Conservation (phyloP, 2,797 vertebrate genomes). For the Gadopsis bispinosus region DNA sequence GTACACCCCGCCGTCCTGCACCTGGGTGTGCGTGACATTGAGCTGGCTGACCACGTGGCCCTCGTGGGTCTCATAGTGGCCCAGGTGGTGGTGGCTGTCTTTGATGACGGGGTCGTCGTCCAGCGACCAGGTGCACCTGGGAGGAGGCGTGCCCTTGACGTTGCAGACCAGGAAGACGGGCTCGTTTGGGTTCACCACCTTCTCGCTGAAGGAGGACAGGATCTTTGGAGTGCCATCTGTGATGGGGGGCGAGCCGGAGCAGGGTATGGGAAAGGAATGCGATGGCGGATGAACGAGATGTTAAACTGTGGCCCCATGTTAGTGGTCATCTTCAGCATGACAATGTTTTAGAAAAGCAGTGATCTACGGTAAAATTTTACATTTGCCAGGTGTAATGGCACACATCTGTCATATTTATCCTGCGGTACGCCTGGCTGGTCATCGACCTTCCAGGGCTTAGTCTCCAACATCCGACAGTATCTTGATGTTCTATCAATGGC, state of each 20-base stretch:
- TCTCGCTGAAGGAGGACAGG: slow-evolving; percentile 96
- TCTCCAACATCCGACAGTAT: background rate
- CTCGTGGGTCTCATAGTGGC: slow-evolving; percentile 94
- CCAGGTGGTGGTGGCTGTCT: slow-evolving; percentile 94
- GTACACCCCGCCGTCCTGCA: slow-evolving; percentile 97
- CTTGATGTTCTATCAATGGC: background rate
- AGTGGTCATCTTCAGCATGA: background rate
- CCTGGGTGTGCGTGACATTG: slow-evolving; percentile 96
- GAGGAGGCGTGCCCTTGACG: slow-evolving; percentile 95
- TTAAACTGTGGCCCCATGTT: background rate
- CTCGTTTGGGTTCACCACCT: slow-evolving; percentile 96
- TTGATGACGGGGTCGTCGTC: slow-evolving; percentile 97
- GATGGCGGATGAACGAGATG: slow-evolving; percentile 3
- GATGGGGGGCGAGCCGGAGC: slow-evolving; percentile 36
- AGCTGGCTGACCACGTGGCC: slow-evolving; percentile 98
- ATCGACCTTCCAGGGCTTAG: background rate
- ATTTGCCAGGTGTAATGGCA: background rate
- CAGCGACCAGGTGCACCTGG: slow-evolving; percentile 94
- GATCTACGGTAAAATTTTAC: background rate
- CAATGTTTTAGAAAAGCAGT: background rate
- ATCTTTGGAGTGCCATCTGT: slow-evolving; percentile 98
- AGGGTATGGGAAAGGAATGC: slow-evolving; percentile 1
- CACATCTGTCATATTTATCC: background rate
- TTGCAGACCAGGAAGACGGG: slow-evolving; percentile 96
- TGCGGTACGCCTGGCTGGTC: background rate